Conservation (phyloP, 2,888 invertebrate genomes). For the Leucoma salicis region DNA sequence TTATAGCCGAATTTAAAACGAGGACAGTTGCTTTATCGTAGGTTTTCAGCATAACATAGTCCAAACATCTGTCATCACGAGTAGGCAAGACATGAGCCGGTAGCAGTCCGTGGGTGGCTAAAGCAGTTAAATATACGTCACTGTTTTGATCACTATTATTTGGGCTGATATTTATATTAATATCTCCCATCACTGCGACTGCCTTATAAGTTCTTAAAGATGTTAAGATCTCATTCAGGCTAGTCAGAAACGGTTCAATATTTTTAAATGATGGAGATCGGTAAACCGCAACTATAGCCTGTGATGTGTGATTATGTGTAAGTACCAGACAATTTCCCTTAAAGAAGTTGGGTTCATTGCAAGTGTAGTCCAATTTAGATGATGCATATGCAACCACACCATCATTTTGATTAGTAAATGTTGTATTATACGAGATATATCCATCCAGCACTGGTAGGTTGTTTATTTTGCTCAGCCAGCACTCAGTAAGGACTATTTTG, state of each 20-base stretch:
- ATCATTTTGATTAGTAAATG: not conserved
- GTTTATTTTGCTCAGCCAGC: too few relatives aligned
- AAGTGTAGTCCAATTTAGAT: too few relatives aligned
- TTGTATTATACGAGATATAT: too few relatives aligned
- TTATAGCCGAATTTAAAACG: not conserved
- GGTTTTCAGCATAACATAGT: conserved; percentile 12
- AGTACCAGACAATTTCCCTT: not conserved
- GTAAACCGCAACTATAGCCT: not conserved
- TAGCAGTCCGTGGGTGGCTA: not conserved
- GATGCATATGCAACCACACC: not conserved
- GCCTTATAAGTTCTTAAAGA: not conserved
- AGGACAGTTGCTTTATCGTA: not conserved
- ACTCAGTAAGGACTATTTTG: too few relatives aligned
- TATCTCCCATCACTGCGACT: not conserved
- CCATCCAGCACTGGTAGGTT: too few relatives aligned
- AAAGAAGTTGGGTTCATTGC: not conserved
- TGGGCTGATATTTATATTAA: not conserved
- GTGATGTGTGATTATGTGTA: not conserved
- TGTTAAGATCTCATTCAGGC: not conserved
- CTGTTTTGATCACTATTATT: not conserved
- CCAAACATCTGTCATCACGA: not conserved
- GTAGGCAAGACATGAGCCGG: not conserved
- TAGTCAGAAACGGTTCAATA: not conserved
- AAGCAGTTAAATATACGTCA: not conserved
- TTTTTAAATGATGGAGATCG: not conserved